Conservation (phyloP, 2,797 vertebrate species). For the Gymnocypris eckloni region DNA sequence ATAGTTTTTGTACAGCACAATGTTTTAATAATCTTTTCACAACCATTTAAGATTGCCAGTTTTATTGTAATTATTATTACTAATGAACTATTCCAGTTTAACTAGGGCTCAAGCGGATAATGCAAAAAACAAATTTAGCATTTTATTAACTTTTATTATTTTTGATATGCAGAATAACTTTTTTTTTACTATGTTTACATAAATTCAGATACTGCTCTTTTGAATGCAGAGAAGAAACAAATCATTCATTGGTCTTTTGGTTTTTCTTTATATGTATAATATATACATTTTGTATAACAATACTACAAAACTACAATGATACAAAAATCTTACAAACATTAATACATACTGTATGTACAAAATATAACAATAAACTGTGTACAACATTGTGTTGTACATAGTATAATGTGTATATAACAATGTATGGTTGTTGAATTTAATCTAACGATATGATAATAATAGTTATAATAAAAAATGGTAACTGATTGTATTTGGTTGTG, state of each 20-base stretch:
- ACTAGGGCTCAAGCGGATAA: not conserved
- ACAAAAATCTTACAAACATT: not conserved
- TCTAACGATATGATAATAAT: no score
- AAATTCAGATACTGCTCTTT: not conserved
- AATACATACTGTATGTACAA: no score
- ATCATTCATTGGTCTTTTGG: not conserved
- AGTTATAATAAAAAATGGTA: no score
- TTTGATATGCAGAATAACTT: not conserved
- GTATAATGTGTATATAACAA: no score
- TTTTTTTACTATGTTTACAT: not conserved
- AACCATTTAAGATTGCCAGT: not conserved
- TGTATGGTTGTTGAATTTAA: no score
- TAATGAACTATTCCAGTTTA: not conserved
- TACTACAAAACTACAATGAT: not conserved
- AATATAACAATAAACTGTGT: no score
- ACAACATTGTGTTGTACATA: no score
- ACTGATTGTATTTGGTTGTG: no score
- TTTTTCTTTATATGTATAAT: not conserved
- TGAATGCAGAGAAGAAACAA: not conserved
- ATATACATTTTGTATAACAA: no score
- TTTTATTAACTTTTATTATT: not conserved
- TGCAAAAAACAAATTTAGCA: not conserved
- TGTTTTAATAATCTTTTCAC: not conserved
- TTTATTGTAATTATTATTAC: not conserved
- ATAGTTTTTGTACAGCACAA: no score